Evolutionary conservation across 2,888 invertebrate species (phyloP), one percentile per base, ranked within the genome.

Genomic region (Carterocephalus palaemon): DNA sequence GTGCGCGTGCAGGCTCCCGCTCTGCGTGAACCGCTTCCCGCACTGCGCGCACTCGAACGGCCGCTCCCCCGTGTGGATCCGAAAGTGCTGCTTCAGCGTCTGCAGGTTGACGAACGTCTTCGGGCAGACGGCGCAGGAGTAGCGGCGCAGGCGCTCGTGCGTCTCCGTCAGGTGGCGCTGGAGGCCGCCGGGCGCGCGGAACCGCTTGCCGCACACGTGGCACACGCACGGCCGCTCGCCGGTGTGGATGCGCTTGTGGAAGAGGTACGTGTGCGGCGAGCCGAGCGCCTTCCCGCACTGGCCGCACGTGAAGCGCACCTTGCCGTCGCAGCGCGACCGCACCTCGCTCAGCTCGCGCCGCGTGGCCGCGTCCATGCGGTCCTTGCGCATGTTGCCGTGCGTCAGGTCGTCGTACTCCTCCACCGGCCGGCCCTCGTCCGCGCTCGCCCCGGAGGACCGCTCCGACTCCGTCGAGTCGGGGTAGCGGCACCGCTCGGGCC

Each of bases 201-300:
- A 92, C 61, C 89, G 89, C 56, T 90, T 90, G 2, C 91, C 91
- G 64, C 92, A 92, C 10, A 90, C 62, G 65, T 92, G 90, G 60
- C 92, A 92, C 46, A 90, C 89, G 67, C 89, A 91, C 1, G 91
- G 90, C 32, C 90, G 79, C 69, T 91, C 91, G 1, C 91, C 91
- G 4, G 91, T 89, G 64, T 92, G 91, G 42, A 91, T 91, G 7
- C 91, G 79, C 62, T 83, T 77, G 62, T 92, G 92, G 78, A 88
- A 89, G 28, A 88, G 70, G 60, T 89, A 91, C 0, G 91, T 90
- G 65, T 91, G 90, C 2, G 89, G 74, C 0, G 91, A 90, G 56
- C 89, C 88, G 13, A 91, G 69, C 49, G 82, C 86, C 62, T 90
- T 90, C 0, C 88, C 88, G 61, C 91, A 92, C 8, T 80, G 70